These are phyloP conservation scores for Lasioglossum lativentre DNA, from an alignment of 2,888 invertebrate genomes.

Conservation along the genomic window DNA sequence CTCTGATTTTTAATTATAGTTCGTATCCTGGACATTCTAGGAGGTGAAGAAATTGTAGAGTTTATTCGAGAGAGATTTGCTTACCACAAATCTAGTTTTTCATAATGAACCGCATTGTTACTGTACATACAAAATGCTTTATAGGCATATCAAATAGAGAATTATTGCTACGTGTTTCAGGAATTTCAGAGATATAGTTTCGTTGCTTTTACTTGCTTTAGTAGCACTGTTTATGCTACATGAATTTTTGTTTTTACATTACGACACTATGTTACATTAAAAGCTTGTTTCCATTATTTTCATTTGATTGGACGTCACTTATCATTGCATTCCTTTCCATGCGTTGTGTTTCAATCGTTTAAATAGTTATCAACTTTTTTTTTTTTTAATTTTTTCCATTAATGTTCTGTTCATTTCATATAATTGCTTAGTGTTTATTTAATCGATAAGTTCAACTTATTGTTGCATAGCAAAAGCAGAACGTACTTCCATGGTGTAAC, in stretches of 20 bases:
- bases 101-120: slow-evolving; percentile 10
- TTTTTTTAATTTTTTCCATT: background rate
- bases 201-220: slow-evolving; percentile 17
- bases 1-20: slow-evolving; percentile 76
- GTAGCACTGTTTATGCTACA: slow-evolving; percentile 12
- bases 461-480: background rate
- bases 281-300: slow-evolving; percentile 25
- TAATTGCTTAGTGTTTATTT: background rate
- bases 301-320: background rate
- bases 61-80: slow-evolving; percentile 45
- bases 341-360: background rate
- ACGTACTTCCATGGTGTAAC: slow-evolving; percentile 18
- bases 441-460: background rate
- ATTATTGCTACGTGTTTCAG: background rate
- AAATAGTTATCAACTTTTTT: background rate
- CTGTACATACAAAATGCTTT: slow-evolving; percentile 18
- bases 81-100: background rate
- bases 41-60: slow-evolving; percentile 75
- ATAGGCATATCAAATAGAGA: background rate
- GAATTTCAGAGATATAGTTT: slow-evolving; percentile 3
- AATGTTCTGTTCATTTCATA: background rate
- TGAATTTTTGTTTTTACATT: slow-evolving; percentile 19
- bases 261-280: slow-evolving; percentile 16
- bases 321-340: background rate
- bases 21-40: slow-evolving; percentile 74